phyloP scores from a whole-genome alignment of 2,113 vertebrate species.

The Podarcis muralis region DNA sequence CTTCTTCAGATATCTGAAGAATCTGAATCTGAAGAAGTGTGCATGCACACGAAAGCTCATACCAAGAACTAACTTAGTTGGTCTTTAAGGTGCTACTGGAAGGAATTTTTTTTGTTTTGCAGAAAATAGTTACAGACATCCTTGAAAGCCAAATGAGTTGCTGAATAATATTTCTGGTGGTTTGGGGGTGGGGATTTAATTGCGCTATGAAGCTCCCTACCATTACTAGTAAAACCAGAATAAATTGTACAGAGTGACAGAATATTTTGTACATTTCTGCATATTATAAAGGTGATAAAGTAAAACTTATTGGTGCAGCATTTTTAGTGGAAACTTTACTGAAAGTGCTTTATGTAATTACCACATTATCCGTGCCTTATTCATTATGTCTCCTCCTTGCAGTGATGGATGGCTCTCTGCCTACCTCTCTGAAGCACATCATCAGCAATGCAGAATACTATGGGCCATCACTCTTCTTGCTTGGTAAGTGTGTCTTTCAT shows the following conservation, averaged over 20 bases:
- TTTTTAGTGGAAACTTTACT: neutral
- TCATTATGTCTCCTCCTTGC: neutral
- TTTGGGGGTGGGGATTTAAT: neutral
- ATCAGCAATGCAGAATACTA: slow-evolving; percentile 98
- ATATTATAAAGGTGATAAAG: neutral
- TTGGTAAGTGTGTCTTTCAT: slow-evolving; percentile 79
- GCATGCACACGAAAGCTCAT: no score
- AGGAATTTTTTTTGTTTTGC: no score
- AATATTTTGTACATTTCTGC: neutral
- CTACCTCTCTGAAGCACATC: slow-evolving; percentile 96
- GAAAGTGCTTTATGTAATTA: neutral
- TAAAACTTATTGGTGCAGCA: neutral
- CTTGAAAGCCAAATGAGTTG: neutral
- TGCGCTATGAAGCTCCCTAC: neutral
- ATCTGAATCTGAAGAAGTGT: no score
- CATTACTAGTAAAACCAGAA: neutral
- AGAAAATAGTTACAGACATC: no score
- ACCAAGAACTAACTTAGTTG: no score
- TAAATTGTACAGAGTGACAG: neutral
- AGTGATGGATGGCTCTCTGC: slow-evolving; percentile 97
- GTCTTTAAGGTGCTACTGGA: no score
- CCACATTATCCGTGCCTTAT: neutral
- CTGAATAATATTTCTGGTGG: neutral
- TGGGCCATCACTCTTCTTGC: slow-evolving; percentile 91
- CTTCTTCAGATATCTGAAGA: no score